Conservation (phyloP, 2,888 invertebrate genomes). For the Eulithis testata region DNA sequence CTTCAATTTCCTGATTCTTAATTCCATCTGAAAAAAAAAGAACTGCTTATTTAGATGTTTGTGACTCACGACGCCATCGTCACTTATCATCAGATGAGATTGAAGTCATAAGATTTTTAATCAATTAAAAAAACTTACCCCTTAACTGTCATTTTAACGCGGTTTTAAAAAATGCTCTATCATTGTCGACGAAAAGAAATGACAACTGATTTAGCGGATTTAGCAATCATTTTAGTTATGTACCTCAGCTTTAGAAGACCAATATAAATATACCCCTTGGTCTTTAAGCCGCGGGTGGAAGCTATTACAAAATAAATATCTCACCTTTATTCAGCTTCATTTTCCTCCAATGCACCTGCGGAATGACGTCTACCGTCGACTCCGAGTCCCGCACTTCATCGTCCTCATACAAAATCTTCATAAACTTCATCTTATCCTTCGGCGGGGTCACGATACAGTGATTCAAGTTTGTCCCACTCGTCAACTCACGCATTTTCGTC, state of each 20-base stretch:
- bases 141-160: too few species aligned
- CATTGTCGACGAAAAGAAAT: too few species aligned
- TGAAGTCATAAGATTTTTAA: too few species aligned
- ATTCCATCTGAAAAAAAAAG: conserved; percentile 29
- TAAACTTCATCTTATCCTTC: conserved; percentile 73
- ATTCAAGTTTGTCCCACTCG: conserved; percentile 55
- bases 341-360: conserved; percentile 70
- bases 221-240: too few species aligned
- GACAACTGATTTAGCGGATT: too few species aligned
- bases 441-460: conserved; percentile 52
- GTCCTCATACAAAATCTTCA: conserved; percentile 74
- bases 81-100: too few species aligned
- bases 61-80: too few species aligned
- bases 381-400: conserved; percentile 55
- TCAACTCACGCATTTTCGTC: conserved; percentile 67
- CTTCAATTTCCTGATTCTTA: conserved; percentile 37
- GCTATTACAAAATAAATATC: neutral
- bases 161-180: too few species aligned
- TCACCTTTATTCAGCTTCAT: conserved; percentile 61
- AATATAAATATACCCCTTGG: too few species aligned
- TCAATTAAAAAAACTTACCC: too few species aligned
- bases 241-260: too few species aligned
- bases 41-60: neutral
- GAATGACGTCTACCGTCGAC: conserved; percentile 48
- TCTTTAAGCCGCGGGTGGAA: too few species aligned